phyloP scores from a whole-genome alignment of 2,113 vertebrate genomes.

The Haemorhous mexicanus region DNA sequence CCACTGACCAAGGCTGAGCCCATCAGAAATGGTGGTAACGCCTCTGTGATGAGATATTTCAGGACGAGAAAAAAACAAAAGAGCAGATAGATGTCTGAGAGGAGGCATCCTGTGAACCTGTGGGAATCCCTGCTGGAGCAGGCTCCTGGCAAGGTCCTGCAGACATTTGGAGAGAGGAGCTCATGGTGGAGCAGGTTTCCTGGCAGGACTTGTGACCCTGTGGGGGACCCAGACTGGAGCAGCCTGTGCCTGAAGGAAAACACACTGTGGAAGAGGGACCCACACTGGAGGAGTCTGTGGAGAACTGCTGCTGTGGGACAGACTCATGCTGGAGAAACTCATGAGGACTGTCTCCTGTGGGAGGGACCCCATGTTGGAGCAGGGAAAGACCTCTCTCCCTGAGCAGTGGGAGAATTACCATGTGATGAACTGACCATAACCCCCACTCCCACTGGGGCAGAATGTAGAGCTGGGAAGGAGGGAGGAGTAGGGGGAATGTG shows the following conservation, averaged over 20 bases:
- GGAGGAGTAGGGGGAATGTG: neutral
- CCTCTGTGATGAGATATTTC: neutral
- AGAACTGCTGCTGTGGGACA: neutral
- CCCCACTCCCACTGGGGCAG: neutral
- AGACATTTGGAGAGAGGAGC: accelerated
- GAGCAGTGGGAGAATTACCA: accelerated
- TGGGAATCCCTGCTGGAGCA: neutral
- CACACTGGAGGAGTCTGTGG: neutral
- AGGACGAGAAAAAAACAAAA: neutral
- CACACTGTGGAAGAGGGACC: too few relatives aligned
- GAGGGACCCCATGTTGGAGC: neutral
- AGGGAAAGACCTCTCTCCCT: too few relatives aligned
- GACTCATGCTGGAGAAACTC: neutral
- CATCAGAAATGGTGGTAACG: neutral
- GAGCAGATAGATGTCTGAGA: neutral
- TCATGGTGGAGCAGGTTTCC: neutral
- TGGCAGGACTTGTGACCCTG: neutral
- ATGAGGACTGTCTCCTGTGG: neutral
- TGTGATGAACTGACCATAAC: neutral
- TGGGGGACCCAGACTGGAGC: neutral
- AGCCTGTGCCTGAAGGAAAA: neutral
- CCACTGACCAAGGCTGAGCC: neutral
- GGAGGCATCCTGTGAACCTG: neutral
- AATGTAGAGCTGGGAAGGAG: neutral
- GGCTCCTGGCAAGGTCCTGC: neutral